Conservation (phyloP, 2,113 vertebrate genomes). For the Phainopepla nitens region DNA sequence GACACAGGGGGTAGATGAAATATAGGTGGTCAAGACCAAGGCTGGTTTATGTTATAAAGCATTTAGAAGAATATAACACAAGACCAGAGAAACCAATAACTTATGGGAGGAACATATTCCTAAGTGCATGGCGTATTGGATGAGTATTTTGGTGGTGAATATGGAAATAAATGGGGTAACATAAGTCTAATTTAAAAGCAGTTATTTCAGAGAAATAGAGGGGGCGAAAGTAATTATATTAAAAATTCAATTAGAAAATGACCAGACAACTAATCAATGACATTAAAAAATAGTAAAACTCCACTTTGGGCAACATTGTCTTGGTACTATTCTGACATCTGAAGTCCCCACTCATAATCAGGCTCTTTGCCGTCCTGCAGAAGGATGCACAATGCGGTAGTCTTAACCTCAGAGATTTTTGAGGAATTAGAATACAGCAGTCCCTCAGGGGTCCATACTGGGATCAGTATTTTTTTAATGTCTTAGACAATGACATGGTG, state of each 20-base stretch:
- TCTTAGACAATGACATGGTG: not conserved
- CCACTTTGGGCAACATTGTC: not conserved
- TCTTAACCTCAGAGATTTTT: not conserved
- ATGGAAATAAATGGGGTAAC: not conserved
- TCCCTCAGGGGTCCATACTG: not conserved
- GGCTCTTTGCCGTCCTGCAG: not conserved
- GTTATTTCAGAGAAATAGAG: not conserved
- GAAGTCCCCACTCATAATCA: not conserved
- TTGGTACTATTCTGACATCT: not conserved
- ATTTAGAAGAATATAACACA: not conserved
- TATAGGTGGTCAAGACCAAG: not conserved
- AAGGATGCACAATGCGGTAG: not conserved
- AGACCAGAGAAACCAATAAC: not conserved
- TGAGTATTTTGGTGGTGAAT: not conserved
- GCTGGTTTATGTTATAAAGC: not conserved
- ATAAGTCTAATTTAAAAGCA: not conserved
- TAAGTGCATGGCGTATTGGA: rapidly evolving
- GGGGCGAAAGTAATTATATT: rapidly evolving
- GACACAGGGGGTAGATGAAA: not conserved
- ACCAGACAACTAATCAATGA: not conserved
- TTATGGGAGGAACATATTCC: not conserved
- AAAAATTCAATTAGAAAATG: not conserved
- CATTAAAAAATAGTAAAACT: not conserved
- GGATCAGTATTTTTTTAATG: not conserved
- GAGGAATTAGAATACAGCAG: not conserved